Conservation (phyloP, 1,140 invertebrate genomes). For the Aethina tumida region DNA sequence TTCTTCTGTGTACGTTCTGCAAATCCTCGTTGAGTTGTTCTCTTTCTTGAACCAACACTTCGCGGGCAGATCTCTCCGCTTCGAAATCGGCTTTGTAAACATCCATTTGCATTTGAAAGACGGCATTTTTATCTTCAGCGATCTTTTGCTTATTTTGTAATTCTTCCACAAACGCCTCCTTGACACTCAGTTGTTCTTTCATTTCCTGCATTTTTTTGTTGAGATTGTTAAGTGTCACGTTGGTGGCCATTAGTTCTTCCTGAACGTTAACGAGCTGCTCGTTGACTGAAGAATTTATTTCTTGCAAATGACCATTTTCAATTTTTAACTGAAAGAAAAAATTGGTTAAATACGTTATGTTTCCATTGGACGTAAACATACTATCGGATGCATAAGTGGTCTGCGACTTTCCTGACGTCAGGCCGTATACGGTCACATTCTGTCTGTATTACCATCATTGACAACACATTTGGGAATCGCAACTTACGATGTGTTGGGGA, state of each 20-base stretch:
- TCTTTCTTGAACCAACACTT: conserved; percentile 18
- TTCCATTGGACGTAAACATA: not conserved
- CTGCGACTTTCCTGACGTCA: no score
- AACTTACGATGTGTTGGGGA: no score
- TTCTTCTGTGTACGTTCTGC: conserved; percentile 24
- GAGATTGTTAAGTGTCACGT: conserved; percentile 12
- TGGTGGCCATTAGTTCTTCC: conserved; percentile 11
- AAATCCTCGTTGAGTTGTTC: conserved; percentile 24
- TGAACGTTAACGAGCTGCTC: not conserved
- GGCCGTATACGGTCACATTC: no score
- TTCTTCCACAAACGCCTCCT: not conserved
- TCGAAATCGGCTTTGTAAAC: conserved; percentile 26
- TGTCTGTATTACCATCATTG: no score
- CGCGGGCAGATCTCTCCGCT: conserved; percentile 19
- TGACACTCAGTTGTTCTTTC: conserved; percentile 6
- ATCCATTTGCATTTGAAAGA: conserved; percentile 20
- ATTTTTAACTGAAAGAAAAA: conserved; percentile 13
- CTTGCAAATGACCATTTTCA: conserved; percentile 12
- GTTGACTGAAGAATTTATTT: not conserved
- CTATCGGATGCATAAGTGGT: no score
- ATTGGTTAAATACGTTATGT: not conserved
- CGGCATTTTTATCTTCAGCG: not conserved
- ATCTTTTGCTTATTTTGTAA: conserved; percentile 3
- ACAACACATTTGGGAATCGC: no score
- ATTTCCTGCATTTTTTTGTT: conserved; percentile 13